These are phyloP conservation scores for Opisthograptis luteolata DNA, from an alignment of 2,888 invertebrate genomes.

Conservation along the genomic window DNA sequence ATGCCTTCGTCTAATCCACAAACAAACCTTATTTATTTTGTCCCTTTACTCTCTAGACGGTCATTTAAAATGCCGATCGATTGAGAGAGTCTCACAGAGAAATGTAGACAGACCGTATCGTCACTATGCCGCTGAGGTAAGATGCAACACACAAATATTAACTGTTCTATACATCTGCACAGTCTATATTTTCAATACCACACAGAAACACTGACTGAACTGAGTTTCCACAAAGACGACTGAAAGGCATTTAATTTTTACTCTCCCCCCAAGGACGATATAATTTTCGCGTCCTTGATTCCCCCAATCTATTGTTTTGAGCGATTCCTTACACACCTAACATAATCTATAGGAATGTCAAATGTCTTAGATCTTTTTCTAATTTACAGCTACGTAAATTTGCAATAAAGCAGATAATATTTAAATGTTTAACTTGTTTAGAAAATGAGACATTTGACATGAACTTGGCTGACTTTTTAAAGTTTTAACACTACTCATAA, in stretches of 20 bases:
- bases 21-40: slow-evolving; percentile 85
- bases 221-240: slow-evolving; percentile 20
- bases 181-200: slow-evolving; percentile 3
- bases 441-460: slow-evolving; percentile 37
- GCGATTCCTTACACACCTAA: slow-evolving; percentile 35
- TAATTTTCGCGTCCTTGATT: too few relatives aligned
- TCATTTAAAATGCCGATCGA: slow-evolving; percentile 86
- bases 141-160: slow-evolving; percentile 70
- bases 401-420: background rate
- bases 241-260: slow-evolving; percentile 19
- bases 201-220: slow-evolving; percentile 14
- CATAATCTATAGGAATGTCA: slow-evolving; percentile 41
- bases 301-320: slow-evolving; percentile 25
- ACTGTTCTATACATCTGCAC: slow-evolving; percentile 53
- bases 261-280: too few relatives aligned
- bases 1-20: slow-evolving; percentile 75
- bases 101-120: slow-evolving; percentile 84
- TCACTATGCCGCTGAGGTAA: slow-evolving; percentile 81
- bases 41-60: slow-evolving; percentile 88
- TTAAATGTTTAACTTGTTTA: too few relatives aligned
- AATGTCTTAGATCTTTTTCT: slow-evolving; percentile 36
- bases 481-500: background rate
- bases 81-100: slow-evolving; percentile 84
- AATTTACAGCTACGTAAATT: background rate
- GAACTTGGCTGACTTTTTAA: slow-evolving; percentile 47